phyloP scores from a whole-genome alignment of 2,113 vertebrate species.

The Toxotes chatareus region DNA sequence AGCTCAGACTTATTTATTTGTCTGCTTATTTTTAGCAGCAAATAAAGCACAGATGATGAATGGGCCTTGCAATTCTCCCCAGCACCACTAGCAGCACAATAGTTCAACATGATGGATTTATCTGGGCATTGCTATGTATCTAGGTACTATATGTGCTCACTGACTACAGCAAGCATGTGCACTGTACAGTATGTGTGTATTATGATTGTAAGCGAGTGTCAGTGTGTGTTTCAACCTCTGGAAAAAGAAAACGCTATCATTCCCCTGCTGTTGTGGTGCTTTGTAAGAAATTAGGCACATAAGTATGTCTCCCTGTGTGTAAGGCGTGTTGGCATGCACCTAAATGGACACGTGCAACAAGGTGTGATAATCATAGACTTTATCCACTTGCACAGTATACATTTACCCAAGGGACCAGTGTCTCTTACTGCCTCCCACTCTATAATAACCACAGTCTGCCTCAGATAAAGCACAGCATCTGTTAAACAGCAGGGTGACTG shows the following conservation, averaged over 20 bases:
- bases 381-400: slow-evolving; percentile 53
- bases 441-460: slow-evolving; percentile 67
- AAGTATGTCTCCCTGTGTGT: neutral
- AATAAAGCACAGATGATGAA: slow-evolving; percentile 74
- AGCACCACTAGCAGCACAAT: slow-evolving; percentile 68
- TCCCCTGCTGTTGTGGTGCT: neutral
- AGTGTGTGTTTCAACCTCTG: slow-evolving; percentile 42
- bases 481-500: slow-evolving; percentile 77
- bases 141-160: slow-evolving; percentile 50
- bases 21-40: slow-evolving; percentile 74
- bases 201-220: slow-evolving; percentile 32
- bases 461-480: slow-evolving; percentile 76
- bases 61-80: slow-evolving; percentile 66
- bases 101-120: slow-evolving; percentile 80
- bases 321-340: slow-evolving; percentile 1
- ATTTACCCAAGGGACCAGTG: slow-evolving; percentile 63
- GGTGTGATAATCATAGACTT: slow-evolving; percentile 61
- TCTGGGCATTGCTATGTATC: slow-evolving; percentile 61
- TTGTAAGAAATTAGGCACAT: neutral
- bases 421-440: slow-evolving; percentile 60
- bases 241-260: slow-evolving; percentile 34
- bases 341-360: slow-evolving; percentile 10
- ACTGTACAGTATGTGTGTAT: slow-evolving; percentile 9
- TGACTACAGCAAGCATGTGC: slow-evolving; percentile 40
- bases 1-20: slow-evolving; percentile 66